Percentiles rank a stretch among this genome's conserved stretches.
phyloP scores from a whole-genome alignment of 2,888 invertebrate species.

The Plemyria rubiginata region DNA sequence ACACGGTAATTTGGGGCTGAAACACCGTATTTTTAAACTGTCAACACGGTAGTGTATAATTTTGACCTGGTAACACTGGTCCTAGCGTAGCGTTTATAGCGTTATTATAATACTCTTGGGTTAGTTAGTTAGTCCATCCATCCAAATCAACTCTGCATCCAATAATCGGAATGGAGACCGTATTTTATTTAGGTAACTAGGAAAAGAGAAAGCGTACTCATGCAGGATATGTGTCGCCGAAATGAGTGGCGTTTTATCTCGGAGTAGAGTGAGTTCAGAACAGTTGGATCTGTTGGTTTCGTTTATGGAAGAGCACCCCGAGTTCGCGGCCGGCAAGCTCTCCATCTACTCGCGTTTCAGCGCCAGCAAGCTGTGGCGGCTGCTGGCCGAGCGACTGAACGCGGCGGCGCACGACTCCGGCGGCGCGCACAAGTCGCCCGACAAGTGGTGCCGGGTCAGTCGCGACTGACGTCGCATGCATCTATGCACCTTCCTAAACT shows the following conservation, averaged over 20 bases:
- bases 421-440: conserved; percentile 76
- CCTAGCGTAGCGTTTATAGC: too few relatives aligned
- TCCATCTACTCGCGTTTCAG: conserved; percentile 77
- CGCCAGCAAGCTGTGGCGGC: conserved; percentile 76
- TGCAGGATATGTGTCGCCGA: conserved; percentile 46
- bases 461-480: too few relatives aligned
- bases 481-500: too few relatives aligned
- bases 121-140: too few relatives aligned
- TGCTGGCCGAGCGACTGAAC: conserved; percentile 76
- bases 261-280: conserved; percentile 76
- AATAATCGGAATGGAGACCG: neutral
- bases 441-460: conserved; percentile 78
- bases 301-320: conserved; percentile 82
- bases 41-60: too few relatives aligned
- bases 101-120: too few relatives aligned
- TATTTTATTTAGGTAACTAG: neutral
- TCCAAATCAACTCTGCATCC: too few relatives aligned
- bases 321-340: conserved; percentile 77
- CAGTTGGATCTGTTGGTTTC: conserved; percentile 72
- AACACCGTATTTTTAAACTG: too few relatives aligned
- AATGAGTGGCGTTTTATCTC: conserved; percentile 70
- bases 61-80: too few relatives aligned
- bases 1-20: too few relatives aligned
- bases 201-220: conserved; percentile 7
- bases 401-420: conserved; percentile 71